Evolutionary conservation across 1,140 invertebrate genomes (phyloP).

Genomic region (Lerema accius): DNA sequence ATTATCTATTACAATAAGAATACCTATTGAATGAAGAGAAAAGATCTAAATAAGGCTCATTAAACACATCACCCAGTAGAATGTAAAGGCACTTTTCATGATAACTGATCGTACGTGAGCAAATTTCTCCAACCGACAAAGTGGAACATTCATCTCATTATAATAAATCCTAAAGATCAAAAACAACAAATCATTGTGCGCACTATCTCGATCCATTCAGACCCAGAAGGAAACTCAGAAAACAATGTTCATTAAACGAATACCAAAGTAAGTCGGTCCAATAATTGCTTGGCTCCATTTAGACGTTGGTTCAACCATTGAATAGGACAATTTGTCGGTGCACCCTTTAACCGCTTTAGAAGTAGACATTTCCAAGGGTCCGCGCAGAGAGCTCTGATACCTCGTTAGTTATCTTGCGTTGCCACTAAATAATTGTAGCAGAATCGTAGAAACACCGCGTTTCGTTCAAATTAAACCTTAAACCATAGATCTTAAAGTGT

Average conservation of each 20-base stretch:
- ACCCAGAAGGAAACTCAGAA: slow-evolving; percentile 56
- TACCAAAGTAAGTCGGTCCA: slow-evolving; percentile 70
- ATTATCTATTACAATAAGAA: no score
- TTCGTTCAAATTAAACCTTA: slow-evolving; percentile 40
- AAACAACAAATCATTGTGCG: slow-evolving; percentile 63
- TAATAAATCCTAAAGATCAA: slow-evolving; percentile 45
- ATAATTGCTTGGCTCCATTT: slow-evolving; percentile 76
- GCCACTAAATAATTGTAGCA: slow-evolving; percentile 77
- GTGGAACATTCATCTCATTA: slow-evolving; percentile 46
- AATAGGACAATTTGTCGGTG: slow-evolving; percentile 79
- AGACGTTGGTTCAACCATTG: slow-evolving; percentile 68
- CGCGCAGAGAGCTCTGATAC: slow-evolving; percentile 66
- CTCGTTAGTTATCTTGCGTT: slow-evolving; percentile 73
- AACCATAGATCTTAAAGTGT: slow-evolving; percentile 33
- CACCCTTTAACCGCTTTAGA: slow-evolving; percentile 61
- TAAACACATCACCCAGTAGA: slow-evolving; percentile 15
- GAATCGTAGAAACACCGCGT: slow-evolving; percentile 35
- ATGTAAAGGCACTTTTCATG: slow-evolving; percentile 26
- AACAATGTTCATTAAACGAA: slow-evolving; percentile 79
- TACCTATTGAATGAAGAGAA: no score
- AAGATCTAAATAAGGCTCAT: slow-evolving; percentile 1
- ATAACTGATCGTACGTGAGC: slow-evolving; percentile 31
- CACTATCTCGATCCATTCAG: slow-evolving; percentile 67
- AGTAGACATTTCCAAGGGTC: slow-evolving; percentile 71
- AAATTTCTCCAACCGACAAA: slow-evolving; percentile 40